Base-by-base conservation (phyloP, 2,797 vertebrate genomes). In the Thripadectes ignobilis region DNA sequence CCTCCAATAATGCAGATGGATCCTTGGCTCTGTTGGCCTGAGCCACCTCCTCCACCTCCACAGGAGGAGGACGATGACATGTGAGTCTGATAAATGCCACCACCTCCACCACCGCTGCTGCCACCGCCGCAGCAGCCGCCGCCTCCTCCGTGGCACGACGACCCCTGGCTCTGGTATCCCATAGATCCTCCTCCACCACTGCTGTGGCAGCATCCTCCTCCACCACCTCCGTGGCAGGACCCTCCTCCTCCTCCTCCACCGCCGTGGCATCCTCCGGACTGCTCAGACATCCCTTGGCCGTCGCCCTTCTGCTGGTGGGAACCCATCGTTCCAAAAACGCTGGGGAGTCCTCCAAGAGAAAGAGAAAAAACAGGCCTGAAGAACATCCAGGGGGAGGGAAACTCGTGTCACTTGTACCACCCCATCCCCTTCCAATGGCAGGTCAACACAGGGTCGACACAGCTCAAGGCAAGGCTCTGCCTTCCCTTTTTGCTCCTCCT, bases 241-340 rank as follows among this genome's bases (percentile, higher is more conserved):
- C 95, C 92, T 88, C 93, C 94, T n/a, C n/a, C n/a, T 46, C 80
- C 91, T 51, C 92, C 90, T 0, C 89, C 58, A 3, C 86, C 7
- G 0, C 93, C 18, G 9, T 96, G 95, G 86, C 95, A 96, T 29
- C 95, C 96, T 19, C 73, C 52, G 9, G 95, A 89, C 48, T 95
- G 89, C 69, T 86, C 76, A 65, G 91, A 65, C 16, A 93, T 93
- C 11, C 93, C 92, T 49, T 96, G 96, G 24, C 93, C 69, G 0
- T 96, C 91, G 0, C 96, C 86, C 10, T 96, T 96, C 92, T 96
- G 96, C 55, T 96, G 96, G 52, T 95, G 96, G 88, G 96, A 96
- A 3, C 96, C 96, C 96, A 96, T 96, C 1, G 19, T 68, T 19
- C 10, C 74, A 15, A 22, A 15, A 19, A 39, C 0, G 34, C 10